A percentile compares a stretch with the other conserved stretches of the same genome.
phyloP scores from a whole-genome alignment of 1,140 invertebrate genomes.

The Eupristina koningsbergeri region DNA sequence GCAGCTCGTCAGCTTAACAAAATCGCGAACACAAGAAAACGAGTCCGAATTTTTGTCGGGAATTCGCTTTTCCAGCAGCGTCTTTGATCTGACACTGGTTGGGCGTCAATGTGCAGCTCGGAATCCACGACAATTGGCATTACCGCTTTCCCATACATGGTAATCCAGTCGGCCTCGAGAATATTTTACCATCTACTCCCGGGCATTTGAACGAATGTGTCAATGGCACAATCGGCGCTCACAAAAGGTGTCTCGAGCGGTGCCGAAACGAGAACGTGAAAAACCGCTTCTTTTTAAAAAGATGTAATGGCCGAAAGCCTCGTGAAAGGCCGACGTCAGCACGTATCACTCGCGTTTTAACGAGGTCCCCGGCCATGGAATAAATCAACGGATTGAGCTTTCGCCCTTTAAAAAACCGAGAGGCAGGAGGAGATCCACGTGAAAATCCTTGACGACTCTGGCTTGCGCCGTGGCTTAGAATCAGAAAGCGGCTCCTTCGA shows the following conservation, averaged over 20 bases:
- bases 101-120: background rate
- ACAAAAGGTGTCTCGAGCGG: background rate
- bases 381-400: constrained; percentile 25
- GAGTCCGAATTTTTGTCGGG: background rate
- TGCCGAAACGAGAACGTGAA: background rate
- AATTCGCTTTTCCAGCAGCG: background rate
- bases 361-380: background rate
- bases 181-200: background rate
- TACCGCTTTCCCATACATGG: background rate
- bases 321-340: constrained; percentile 16
- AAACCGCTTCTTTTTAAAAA: background rate
- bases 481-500: too few species aligned
- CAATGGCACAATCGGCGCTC: background rate
- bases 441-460: background rate
- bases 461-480: too few species aligned
- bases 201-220: background rate
- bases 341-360: constrained; percentile 7
- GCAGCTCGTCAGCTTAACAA: too few species aligned
- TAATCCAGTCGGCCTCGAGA: background rate
- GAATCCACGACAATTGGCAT: background rate
- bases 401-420: background rate
- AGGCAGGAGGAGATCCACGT: background rate
- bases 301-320: background rate
- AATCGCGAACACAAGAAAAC: too few species aligned
- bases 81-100: background rate